phyloP scores from a whole-genome alignment of 2,888 invertebrate species.

The Parasteatoda lunata region DNA sequence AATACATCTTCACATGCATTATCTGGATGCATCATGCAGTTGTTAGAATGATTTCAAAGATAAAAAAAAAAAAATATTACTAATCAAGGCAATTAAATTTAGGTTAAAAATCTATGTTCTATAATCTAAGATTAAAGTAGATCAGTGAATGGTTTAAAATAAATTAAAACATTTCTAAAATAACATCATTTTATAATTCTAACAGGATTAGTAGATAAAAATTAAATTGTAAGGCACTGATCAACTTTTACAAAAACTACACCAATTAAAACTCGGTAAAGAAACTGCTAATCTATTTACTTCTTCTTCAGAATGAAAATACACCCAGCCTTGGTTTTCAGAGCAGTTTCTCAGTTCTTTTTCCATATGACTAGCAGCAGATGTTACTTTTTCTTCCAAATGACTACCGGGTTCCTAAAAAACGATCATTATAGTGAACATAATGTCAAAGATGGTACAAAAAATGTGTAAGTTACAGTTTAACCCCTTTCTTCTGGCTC shows the following conservation, averaged over 20 bases:
- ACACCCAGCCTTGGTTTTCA: conserved; percentile 79
- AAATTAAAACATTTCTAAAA: background rate
- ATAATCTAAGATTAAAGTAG: background rate
- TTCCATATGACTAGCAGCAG: conserved; percentile 82
- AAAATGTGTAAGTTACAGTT: too few relatives aligned
- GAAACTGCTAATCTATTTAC: conserved; percentile 70
- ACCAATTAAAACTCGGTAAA: conserved; percentile 55
- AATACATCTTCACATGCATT: conserved; percentile 27
- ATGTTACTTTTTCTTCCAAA: conserved; percentile 81
- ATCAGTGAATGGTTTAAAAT: background rate
- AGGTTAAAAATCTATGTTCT: background rate
- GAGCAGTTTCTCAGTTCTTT: conserved; percentile 83
- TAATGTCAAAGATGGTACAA: too few relatives aligned
- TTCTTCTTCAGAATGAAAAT: conserved; percentile 77
- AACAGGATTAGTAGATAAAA: background rate
- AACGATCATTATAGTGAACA: background rate
- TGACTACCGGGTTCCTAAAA: conserved; percentile 80
- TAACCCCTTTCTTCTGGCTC: too few relatives aligned
- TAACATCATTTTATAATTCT: background rate
- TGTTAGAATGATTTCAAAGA: conserved; percentile 2
- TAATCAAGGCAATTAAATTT: background rate
- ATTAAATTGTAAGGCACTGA: background rate
- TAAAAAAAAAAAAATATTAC: conserved; percentile 19
- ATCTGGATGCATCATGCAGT: conserved; percentile 44
- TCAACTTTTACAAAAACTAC: conserved; percentile 56